Conservation (phyloP, 1,140 invertebrate species). For the Matsumurasca onukii region DNA sequence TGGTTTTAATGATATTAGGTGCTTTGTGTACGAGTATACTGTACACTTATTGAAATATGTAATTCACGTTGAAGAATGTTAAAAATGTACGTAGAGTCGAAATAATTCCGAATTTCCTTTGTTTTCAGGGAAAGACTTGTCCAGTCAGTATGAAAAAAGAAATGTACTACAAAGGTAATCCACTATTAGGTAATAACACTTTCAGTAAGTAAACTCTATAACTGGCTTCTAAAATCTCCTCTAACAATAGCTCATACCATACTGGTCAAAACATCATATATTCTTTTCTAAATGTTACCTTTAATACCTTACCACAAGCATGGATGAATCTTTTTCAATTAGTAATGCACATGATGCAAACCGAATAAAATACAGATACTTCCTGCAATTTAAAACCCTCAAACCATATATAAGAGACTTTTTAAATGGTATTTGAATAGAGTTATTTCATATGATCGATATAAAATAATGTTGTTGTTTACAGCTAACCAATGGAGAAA, state of each 20-base stretch:
- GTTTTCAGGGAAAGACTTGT: constrained; percentile 61
- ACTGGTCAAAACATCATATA: not conserved
- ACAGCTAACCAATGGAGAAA: constrained; percentile 22
- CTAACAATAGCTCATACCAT: not conserved
- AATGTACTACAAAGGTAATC: constrained; percentile 67
- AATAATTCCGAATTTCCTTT: too few species aligned
- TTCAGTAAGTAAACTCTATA: not conserved
- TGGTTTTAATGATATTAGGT: too few species aligned
- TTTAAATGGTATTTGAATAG: too few species aligned
- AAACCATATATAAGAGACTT: too few species aligned
- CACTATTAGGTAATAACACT: not conserved
- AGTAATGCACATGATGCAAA: not conserved
- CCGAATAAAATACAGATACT: too few species aligned
- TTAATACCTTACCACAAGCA: not conserved
- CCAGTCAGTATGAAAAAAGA: constrained; percentile 67
- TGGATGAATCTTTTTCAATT: not conserved
- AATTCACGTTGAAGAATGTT: too few species aligned
- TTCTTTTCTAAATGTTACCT: not conserved
- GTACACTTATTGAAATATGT: too few species aligned
- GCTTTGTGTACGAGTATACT: too few species aligned
- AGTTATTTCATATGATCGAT: too few species aligned
- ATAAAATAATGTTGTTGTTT: constrained; percentile 1
- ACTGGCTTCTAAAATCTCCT: not conserved
- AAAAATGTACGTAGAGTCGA: too few species aligned
- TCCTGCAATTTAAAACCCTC: too few species aligned